phyloP scores from a whole-genome alignment of 2,113 vertebrate species.

The Acanthisitta chloris region DNA sequence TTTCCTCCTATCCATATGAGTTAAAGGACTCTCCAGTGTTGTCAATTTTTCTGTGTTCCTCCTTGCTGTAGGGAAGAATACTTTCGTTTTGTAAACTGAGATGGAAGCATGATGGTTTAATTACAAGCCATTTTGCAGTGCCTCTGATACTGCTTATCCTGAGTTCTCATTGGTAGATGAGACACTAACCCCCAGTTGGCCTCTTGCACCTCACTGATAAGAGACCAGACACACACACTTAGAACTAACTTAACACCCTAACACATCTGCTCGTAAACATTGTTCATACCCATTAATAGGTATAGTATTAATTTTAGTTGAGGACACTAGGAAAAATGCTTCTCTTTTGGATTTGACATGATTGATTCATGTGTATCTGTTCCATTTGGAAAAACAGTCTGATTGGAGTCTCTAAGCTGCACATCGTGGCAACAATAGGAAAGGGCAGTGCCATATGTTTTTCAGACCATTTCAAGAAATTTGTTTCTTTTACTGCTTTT shows the following conservation, averaged over 20 bases:
- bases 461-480: not conserved
- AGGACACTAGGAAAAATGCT: not conserved
- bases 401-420: not conserved
- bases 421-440: not conserved
- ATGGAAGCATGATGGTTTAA: not conserved
- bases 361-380: not conserved
- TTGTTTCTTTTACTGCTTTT: not conserved
- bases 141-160: not conserved
- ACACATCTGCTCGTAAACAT: not conserved
- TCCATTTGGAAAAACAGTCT: not conserved
- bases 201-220: conserved; percentile 20
- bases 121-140: not conserved
- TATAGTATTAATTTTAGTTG: not conserved
- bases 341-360: not conserved
- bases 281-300: not conserved
- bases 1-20: not conserved
- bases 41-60: not conserved
- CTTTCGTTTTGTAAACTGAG: not conserved
- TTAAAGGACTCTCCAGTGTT: not conserved
- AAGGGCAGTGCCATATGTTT: not conserved
- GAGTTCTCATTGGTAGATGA: not conserved
- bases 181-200: not conserved
- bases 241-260: not conserved
- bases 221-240: not conserved
- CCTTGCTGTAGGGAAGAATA: not conserved